Evolutionary conservation across 2,888 invertebrate genomes (phyloP).

Genomic region (Scaptomyza flava): DNA sequence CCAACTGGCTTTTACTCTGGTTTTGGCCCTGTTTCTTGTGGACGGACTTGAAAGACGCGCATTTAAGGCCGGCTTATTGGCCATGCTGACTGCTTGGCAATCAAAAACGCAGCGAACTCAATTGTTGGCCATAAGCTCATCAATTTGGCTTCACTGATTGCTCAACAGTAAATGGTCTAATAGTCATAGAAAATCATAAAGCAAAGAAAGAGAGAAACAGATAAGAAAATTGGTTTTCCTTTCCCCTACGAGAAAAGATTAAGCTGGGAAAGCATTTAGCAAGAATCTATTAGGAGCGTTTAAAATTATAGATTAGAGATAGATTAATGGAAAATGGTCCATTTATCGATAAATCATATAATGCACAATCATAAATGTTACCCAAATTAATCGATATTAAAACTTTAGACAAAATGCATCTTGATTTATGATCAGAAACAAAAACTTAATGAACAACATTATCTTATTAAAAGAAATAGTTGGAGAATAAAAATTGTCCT

Average conservation of each 20-base stretch:
- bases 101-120: slow-evolving; percentile 41
- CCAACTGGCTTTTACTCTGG: background rate
- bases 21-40: background rate
- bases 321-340: background rate
- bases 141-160: slow-evolving; percentile 39
- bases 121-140: slow-evolving; percentile 49
- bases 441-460: too few species aligned
- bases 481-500: too few species aligned
- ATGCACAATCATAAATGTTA: background rate
- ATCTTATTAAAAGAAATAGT: too few species aligned
- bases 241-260: background rate
- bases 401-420: too few species aligned
- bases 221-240: slow-evolving; percentile 7
- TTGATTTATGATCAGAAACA: too few species aligned
- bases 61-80: slow-evolving; percentile 27
- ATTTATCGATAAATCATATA: background rate
- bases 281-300: background rate
- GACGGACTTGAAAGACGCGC: slow-evolving; percentile 2
- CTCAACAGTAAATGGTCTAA: slow-evolving; percentile 4
- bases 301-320: background rate
- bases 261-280: background rate
- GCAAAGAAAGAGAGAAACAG: background rate
- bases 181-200: background rate
- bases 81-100: slow-evolving; percentile 26
- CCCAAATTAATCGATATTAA: too few species aligned